Conservation (phyloP, 2,113 vertebrate species). For the Zosterops pallidus region DNA sequence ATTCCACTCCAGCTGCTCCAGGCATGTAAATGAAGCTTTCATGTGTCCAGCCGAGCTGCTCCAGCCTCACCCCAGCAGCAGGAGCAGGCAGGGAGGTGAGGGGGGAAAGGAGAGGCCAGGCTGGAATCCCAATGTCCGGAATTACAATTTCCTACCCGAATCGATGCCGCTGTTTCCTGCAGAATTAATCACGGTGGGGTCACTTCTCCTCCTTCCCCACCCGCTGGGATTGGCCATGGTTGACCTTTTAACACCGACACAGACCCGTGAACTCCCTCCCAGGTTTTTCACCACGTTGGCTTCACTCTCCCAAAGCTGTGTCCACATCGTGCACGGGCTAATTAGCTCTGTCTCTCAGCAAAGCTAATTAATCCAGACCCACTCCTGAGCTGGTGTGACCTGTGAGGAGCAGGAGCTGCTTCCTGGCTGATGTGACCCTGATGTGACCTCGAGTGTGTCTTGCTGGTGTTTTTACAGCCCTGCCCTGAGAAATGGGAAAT, state of each 20-base stretch:
- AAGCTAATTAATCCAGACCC: background rate
- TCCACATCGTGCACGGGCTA: fast-evolving
- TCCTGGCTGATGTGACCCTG: background rate
- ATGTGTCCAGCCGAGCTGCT: background rate
- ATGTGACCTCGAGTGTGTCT: background rate
- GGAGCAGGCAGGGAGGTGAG: background rate
- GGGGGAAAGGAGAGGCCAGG: background rate
- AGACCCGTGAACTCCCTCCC: fast-evolving
- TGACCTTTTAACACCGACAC: background rate
- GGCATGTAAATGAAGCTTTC: background rate
- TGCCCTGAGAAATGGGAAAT: background rate
- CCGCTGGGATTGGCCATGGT: fast-evolving
- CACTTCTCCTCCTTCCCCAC: background rate
- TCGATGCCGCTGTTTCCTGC: background rate
- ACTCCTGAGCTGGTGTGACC: background rate
- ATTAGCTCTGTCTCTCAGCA: background rate
- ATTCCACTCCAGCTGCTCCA: constrained; percentile 13
- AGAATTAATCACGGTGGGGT: background rate
- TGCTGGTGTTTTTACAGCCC: background rate
- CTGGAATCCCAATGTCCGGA: background rate
- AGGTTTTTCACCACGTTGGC: fast-evolving
- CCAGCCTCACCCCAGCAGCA: background rate
- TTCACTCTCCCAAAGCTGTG: background rate
- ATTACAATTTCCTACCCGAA: background rate
- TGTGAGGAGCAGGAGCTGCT: background rate